A percentile compares a stretch with the other conserved stretches of the same genome.
phyloP scores from a whole-genome alignment of 1,140 invertebrate species.

The Hyles vespertilio region DNA sequence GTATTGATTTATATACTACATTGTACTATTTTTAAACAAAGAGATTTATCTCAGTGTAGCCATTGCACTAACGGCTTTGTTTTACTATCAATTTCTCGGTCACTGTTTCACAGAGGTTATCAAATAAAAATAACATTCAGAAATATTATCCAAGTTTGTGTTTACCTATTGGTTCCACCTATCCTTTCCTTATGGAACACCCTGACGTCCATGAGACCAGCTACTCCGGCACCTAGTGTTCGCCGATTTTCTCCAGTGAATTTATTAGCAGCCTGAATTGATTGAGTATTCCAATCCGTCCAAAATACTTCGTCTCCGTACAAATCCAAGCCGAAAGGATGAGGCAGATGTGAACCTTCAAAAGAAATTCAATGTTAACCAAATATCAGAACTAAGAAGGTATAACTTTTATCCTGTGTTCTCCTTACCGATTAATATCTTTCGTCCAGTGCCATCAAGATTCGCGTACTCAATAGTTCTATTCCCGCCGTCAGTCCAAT shows the following conservation, averaged over 20 bases:
- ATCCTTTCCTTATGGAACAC: conserved; percentile 85
- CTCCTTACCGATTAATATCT: conserved; percentile 78
- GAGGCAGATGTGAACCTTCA: conserved; percentile 78
- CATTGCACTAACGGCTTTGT: no score
- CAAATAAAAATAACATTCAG: no score
- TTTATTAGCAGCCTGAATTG: conserved; percentile 87
- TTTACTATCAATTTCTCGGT: no score
- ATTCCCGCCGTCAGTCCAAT: conserved; percentile 89
- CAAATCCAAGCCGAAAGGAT: conserved; percentile 91
- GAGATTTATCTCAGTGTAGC: no score
- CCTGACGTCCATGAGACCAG: conserved; percentile 88
- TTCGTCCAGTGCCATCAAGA: conserved; percentile 86
- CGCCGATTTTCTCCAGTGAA: conserved; percentile 80
- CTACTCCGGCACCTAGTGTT: conserved; percentile 81
- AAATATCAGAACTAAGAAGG: no score
- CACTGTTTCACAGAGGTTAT: no score
- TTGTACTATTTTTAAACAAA: no score
- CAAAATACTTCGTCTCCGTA: conserved; percentile 91
- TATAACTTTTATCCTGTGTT: no score
- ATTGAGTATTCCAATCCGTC: conserved; percentile 89
- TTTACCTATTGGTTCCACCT: conserved; percentile 58
- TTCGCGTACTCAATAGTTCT: conserved; percentile 89
- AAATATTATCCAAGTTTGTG: neutral
- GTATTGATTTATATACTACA: no score
- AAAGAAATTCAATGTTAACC: conserved; percentile 14